A percentile compares a stretch with the other conserved stretches of the same genome.
These are phyloP conservation scores for Tricholaema leucomelas DNA, from an alignment of 2,113 vertebrate species.

Conservation along the genomic window DNA sequence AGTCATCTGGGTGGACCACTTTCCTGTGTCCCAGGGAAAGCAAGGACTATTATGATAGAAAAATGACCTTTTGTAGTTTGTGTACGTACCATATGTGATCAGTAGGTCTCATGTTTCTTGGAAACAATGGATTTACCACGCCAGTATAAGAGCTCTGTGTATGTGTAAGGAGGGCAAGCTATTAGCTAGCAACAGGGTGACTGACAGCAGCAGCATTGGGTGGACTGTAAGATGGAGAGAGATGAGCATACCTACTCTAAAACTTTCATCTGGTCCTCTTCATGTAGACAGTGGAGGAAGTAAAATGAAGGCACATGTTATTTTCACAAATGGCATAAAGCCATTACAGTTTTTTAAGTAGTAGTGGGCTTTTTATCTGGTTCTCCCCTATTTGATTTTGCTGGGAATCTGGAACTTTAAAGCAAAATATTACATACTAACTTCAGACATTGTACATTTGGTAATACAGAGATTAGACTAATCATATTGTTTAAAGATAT, in stretches of 20 bases:
- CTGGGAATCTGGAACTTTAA: background rate
- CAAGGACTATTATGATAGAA: background rate
- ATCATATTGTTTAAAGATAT: background rate
- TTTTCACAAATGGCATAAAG: background rate
- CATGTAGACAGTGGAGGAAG: background rate
- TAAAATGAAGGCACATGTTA: background rate
- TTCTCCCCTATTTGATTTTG: background rate
- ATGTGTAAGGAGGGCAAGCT: background rate
- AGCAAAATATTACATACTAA: background rate
- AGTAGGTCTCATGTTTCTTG: background rate
- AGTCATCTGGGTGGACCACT: background rate
- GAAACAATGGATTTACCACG: background rate
- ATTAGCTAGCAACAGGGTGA: background rate
- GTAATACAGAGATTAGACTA: background rate
- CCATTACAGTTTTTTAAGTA: background rate
- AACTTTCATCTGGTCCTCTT: background rate
- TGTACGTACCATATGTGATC: background rate
- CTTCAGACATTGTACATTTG: background rate
- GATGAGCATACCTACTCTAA: background rate
- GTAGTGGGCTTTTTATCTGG: background rate
- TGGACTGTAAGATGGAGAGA: background rate
- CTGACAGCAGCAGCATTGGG: background rate
- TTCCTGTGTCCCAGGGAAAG: background rate
- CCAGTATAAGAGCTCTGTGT: background rate
- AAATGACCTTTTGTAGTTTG: background rate